A percentile compares a stretch with the other conserved stretches of the same genome.
These are phyloP conservation scores for Eupleurogrammus muticus DNA, from an alignment of 2,797 vertebrate genomes.

Conservation along the genomic window DNA sequence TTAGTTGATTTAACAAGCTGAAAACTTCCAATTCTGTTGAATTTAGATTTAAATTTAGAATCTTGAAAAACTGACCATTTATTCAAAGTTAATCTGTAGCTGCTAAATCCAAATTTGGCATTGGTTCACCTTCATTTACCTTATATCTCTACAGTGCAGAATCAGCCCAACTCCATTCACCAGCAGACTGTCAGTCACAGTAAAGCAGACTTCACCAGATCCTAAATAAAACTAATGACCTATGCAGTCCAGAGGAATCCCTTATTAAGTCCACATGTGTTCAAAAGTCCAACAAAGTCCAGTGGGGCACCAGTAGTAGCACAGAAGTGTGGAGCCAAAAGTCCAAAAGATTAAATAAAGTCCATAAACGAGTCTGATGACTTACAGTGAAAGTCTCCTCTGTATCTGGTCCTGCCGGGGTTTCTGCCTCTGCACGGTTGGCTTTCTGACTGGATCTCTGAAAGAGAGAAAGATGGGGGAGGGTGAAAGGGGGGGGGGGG, in stretches of 20 bases:
- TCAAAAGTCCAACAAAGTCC: constrained; percentile 57
- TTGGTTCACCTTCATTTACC: constrained; percentile 20
- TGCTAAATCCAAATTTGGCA: constrained; percentile 14
- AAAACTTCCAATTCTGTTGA: neutral
- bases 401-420: constrained; percentile 60
- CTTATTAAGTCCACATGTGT: constrained; percentile 36
- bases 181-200: constrained; percentile 33
- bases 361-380: constrained; percentile 43
- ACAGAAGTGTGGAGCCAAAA: constrained; percentile 13
- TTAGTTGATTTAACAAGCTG: constrained; percentile 1
- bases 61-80: neutral
- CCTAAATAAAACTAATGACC: constrained; percentile 5
- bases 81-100: constrained; percentile 14
- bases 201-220: constrained; percentile 17
- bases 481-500: constrained; percentile 30
- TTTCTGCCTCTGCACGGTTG: constrained; percentile 70
- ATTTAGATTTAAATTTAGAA: constrained; percentile 38
- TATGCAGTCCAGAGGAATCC: constrained; percentile 24
- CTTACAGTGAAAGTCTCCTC: constrained; percentile 41
- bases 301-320: constrained; percentile 27
- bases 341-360: constrained; percentile 34
- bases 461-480: constrained; percentile 62
- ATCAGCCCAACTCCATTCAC: constrained; percentile 51
- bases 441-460: constrained; percentile 69
- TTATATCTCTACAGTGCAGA: constrained; percentile 29